phyloP scores from a whole-genome alignment of 2,888 invertebrate species.

The Drosophila prostipennis region DNA sequence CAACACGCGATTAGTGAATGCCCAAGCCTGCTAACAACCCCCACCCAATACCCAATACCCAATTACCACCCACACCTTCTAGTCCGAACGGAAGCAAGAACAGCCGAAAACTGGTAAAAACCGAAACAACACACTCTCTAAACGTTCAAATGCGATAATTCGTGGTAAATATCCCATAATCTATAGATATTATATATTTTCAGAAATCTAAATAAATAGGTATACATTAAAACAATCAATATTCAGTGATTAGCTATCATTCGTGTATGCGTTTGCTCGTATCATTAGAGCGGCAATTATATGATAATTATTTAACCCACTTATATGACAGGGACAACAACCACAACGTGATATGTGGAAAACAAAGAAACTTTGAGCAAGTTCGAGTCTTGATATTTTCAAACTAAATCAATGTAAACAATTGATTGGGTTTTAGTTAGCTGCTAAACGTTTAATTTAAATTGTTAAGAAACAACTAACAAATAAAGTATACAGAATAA shows the following conservation, averaged over 20 bases:
- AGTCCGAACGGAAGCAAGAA: constrained; percentile 47
- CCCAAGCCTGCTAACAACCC: constrained; percentile 15
- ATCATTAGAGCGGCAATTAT: constrained; percentile 48
- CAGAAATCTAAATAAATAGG: constrained; percentile 15
- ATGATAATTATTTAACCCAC: constrained; percentile 62
- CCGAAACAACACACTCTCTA: constrained; percentile 14
- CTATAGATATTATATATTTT: constrained; percentile 7
- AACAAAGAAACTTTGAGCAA: constrained; percentile 19
- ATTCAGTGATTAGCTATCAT: constrained; percentile 5
- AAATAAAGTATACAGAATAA: too few relatives aligned
- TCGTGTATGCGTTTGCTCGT: constrained; percentile 4
- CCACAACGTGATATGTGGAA: constrained; percentile 24
- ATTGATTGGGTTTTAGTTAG: not conserved
- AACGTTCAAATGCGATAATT: constrained; percentile 63
- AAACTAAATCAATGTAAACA: not conserved
- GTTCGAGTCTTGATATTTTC: not conserved
- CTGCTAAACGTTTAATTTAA: too few relatives aligned
- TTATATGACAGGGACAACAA: constrained; percentile 23
- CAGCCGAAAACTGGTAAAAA: constrained; percentile 19
- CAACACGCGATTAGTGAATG: constrained; percentile 41
- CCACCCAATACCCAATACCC: constrained; percentile 8
- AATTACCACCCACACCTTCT: constrained; percentile 7
- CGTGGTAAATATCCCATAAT: constrained; percentile 32
- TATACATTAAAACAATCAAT: constrained; percentile 28
- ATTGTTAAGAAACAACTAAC: too few relatives aligned